Evolutionary conservation across 2,888 invertebrate species (phyloP).

Genomic region (Lacanobia oleracea): DNA sequence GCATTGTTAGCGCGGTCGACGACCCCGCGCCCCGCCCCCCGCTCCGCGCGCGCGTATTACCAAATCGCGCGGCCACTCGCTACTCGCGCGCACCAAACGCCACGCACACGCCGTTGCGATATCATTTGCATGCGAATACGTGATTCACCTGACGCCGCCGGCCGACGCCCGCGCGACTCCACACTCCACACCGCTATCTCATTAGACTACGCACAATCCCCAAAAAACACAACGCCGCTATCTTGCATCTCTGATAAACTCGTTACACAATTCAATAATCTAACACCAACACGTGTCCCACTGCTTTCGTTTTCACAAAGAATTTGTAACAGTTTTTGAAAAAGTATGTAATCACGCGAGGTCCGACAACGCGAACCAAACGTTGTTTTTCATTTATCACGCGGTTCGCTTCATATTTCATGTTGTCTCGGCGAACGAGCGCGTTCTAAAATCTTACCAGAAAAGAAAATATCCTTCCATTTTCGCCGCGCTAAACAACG

Average conservation of each 20-base stretch:
- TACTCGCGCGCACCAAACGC: conserved; percentile 64
- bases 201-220: conserved; percentile 38
- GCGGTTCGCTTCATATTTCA: conserved; percentile 72
- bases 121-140: conserved; percentile 73
- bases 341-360: conserved; percentile 66
- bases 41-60: conserved; percentile 68
- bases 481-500: conserved; percentile 71
- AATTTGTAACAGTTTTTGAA: conserved; percentile 56
- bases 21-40: conserved; percentile 69
- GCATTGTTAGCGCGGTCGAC: conserved; percentile 80
- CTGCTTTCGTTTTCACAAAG: conserved; percentile 60
- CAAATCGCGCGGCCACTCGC: conserved; percentile 70
- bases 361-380: conserved; percentile 60
- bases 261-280: conserved; percentile 60
- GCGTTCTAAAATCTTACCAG: conserved; percentile 69
- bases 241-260: conserved; percentile 57
- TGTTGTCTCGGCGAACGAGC: conserved; percentile 61
- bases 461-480: conserved; percentile 70
- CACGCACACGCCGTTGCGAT: conserved; percentile 62
- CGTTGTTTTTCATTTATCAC: conserved; percentile 71
- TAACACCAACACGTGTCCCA: conserved; percentile 54
- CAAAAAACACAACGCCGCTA: conserved; percentile 36
- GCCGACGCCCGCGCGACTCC: conserved; percentile 12
- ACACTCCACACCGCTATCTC: conserved; percentile 34
- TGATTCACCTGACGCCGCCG: conserved; percentile 67